Conservation (phyloP, 2,113 vertebrate genomes). For the Sialia sialis region DNA sequence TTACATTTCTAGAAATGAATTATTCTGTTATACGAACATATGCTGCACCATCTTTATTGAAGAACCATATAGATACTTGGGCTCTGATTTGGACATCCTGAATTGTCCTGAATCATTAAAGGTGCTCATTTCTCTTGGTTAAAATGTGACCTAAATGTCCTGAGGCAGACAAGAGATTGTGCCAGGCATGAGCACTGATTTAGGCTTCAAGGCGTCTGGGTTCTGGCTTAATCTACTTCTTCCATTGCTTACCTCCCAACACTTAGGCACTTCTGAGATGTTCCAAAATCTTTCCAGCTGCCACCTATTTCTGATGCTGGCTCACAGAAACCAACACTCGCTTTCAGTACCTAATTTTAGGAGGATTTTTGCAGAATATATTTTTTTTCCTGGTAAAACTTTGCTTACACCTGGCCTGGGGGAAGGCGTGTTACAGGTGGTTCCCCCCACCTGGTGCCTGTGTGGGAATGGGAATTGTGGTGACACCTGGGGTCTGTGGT, state of each 20-base stretch:
- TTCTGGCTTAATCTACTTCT: not conserved
- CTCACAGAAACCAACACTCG: not conserved
- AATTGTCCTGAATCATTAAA: not conserved
- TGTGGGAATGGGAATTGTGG: not conserved
- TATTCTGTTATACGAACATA: not conserved
- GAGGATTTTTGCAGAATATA: not conserved
- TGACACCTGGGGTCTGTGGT: not conserved
- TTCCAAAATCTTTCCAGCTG: conserved; percentile 4
- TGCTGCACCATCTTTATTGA: not conserved
- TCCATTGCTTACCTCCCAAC: not conserved
- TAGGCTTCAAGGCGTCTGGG: not conserved
- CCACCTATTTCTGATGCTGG: not conserved
- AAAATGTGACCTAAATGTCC: not conserved
- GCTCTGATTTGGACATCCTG: not conserved
- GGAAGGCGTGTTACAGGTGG: not conserved
- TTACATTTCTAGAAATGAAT: not conserved
- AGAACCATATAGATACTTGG: not conserved
- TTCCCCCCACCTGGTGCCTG: not conserved
- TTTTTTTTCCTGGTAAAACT: not conserved
- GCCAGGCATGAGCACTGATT: accelerated
- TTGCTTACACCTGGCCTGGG: not conserved
- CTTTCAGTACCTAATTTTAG: not conserved
- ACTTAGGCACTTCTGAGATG: not conserved
- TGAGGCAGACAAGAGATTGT: accelerated
- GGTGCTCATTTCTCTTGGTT: not conserved